These are phyloP conservation scores for Dexiosoma caninum DNA, from an alignment of 2,888 invertebrate species.

Conservation along the genomic window DNA sequence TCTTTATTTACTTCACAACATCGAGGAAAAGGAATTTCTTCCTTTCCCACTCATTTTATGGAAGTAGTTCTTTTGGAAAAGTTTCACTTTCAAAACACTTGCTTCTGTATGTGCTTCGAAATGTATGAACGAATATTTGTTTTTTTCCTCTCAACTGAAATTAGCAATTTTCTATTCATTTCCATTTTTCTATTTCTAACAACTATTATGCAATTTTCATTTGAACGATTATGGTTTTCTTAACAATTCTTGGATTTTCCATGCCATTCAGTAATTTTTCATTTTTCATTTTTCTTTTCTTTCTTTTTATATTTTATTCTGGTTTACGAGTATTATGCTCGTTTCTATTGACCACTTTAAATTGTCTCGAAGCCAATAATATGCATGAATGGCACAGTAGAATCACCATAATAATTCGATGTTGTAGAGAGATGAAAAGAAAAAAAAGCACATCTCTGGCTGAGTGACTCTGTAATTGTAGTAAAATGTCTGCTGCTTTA, in stretches of 20 bases:
- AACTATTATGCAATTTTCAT: conserved; percentile 56
- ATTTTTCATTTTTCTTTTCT: background rate
- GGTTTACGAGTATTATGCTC: too few relatives aligned
- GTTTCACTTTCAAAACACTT: conserved; percentile 11
- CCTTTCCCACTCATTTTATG: background rate
- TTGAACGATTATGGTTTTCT: conserved; percentile 49
- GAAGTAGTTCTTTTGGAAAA: background rate
- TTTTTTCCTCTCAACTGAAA: background rate
- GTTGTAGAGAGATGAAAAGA: conserved; percentile 20
- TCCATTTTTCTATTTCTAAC: conserved; percentile 10
- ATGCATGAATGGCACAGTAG: conserved; percentile 60
- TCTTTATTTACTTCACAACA: too few relatives aligned
- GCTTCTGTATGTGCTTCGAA: background rate
- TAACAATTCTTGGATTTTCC: conserved; percentile 9
- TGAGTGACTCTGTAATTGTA: conserved; percentile 46
- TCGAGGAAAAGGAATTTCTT: too few relatives aligned
- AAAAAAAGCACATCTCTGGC: too few relatives aligned
- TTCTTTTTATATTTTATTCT: too few relatives aligned
- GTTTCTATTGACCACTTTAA: conserved; percentile 52
- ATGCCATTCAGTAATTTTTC: background rate
- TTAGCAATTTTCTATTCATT: conserved; percentile 36
- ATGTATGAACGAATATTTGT: background rate
- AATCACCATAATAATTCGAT: conserved; percentile 20
- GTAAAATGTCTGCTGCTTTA: conserved; percentile 50
- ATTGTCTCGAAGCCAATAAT: conserved; percentile 63